Conservation (phyloP, 2,113 vertebrate genomes). For the Pungitius pungitius region DNA sequence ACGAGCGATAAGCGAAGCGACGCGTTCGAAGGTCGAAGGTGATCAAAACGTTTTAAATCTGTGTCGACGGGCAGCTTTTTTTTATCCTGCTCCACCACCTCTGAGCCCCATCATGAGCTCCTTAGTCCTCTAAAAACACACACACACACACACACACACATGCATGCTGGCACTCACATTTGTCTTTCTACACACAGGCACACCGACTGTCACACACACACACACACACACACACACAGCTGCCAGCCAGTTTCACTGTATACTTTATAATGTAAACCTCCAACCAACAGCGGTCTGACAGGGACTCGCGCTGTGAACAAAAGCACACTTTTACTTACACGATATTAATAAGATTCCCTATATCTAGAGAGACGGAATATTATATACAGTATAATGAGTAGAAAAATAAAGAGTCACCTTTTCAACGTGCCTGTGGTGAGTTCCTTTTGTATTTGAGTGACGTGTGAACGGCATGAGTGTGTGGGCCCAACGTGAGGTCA, state of each 20-base stretch:
- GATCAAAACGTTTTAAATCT: constrained; percentile 35
- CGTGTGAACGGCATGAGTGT: no score
- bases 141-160: constrained; percentile 57
- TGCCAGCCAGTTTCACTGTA: constrained; percentile 78
- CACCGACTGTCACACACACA: constrained; percentile 47
- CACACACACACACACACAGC: constrained; percentile 53
- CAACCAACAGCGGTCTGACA: constrained; percentile 74
- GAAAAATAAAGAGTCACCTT: constrained; percentile 80
- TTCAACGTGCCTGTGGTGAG: constrained; percentile 68
- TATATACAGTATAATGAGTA: constrained; percentile 76
- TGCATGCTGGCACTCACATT: constrained; percentile 63
- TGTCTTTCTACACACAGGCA: constrained; percentile 59
- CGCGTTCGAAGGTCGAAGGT: constrained; percentile 13
- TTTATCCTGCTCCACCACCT: constrained; percentile 63
- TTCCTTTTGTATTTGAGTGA: constrained; percentile 46
- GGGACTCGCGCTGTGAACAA: constrained; percentile 76
- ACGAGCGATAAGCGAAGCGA: constrained; percentile 9
- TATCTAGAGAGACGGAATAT: constrained; percentile 76
- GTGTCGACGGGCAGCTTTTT: constrained; percentile 55
- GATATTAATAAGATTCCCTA: constrained; percentile 78
- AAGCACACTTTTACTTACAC: constrained; percentile 81
- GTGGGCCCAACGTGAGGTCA: no score
- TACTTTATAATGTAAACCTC: constrained; percentile 79
- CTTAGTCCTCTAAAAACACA: constrained; percentile 51
- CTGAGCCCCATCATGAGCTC: constrained; percentile 65